A percentile compares a stretch with the other conserved stretches of the same genome.
phyloP scores from a whole-genome alignment of 2,797 vertebrate species.

The Hoplostethus mediterraneus region DNA sequence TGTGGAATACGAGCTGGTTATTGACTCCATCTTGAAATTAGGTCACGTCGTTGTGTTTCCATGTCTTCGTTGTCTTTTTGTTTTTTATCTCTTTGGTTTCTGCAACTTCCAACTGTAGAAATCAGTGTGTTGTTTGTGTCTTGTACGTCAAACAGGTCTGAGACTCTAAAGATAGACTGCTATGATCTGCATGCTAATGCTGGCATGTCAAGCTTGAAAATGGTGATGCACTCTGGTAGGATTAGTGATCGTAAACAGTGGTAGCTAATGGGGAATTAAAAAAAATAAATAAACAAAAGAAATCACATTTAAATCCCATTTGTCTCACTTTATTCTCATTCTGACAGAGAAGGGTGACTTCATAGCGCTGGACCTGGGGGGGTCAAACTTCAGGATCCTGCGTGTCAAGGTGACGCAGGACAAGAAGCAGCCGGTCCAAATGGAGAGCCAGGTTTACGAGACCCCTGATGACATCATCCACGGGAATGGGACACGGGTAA shows the following conservation, averaged over 20 bases:
- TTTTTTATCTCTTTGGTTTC: neutral
- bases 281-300: neutral
- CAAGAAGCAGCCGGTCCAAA: slow-evolving; percentile 95
- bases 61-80: neutral
- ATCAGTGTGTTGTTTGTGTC: neutral
- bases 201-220: neutral
- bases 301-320: neutral
- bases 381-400: slow-evolving; percentile 95
- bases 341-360: slow-evolving; percentile 98
- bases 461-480: slow-evolving; percentile 96
- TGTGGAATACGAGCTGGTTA: neutral
- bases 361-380: slow-evolving; percentile 96
- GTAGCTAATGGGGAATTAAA: no score
- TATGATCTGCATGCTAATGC: neutral
- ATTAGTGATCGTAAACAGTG: no score
- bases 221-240: no score
- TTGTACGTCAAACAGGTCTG: neutral
- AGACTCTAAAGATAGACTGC: neutral
- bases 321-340: neutral
- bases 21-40: neutral
- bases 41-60: neutral
- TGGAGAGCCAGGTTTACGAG: slow-evolving; percentile 95
- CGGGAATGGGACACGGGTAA: slow-evolving; percentile 92
- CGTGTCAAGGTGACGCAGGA: slow-evolving; percentile 96
- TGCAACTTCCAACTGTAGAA: neutral